These are phyloP conservation scores for Atta cephalotes DNA, from an alignment of 1,140 invertebrate genomes.

Conservation along the genomic window DNA sequence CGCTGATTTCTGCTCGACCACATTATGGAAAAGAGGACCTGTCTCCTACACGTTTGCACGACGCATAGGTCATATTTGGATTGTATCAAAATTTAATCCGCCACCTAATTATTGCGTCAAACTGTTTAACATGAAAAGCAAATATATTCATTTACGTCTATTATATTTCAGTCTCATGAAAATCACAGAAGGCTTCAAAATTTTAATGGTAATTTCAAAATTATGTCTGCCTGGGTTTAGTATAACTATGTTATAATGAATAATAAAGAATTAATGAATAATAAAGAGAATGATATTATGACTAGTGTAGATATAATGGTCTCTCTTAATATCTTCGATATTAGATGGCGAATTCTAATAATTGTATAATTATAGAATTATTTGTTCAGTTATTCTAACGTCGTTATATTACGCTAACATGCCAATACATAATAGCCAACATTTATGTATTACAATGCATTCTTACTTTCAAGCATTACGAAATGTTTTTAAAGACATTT, in stretches of 20 bases:
- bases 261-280: conserved; percentile 3
- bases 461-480: too few relatives aligned
- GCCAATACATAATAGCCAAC: not conserved
- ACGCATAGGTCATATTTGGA: not conserved
- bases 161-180: not conserved
- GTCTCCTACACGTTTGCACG: not conserved
- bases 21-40: not conserved
- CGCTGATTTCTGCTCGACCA: conserved; percentile 34
- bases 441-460: too few relatives aligned
- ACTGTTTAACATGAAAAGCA: conserved; percentile 2
- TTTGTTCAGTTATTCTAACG: too few relatives aligned
- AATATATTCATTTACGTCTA: not conserved
- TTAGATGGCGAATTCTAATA: too few relatives aligned
- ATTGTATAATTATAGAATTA: too few relatives aligned
- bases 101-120: not conserved
- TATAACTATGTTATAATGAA: not conserved
- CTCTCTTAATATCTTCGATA: too few relatives aligned
- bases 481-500: too few relatives aligned
- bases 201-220: not conserved
- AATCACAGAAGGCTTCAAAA: not conserved
- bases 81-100: conserved; percentile 39
- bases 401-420: too few relatives aligned
- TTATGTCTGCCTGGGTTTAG: not conserved
- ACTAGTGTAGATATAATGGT: too few relatives aligned
- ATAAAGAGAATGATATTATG: too few relatives aligned